Evolutionary conservation across 2,888 invertebrate genomes (phyloP), one percentile per base, ranked within the genome.

Genomic region (Chesias legatella): DNA sequence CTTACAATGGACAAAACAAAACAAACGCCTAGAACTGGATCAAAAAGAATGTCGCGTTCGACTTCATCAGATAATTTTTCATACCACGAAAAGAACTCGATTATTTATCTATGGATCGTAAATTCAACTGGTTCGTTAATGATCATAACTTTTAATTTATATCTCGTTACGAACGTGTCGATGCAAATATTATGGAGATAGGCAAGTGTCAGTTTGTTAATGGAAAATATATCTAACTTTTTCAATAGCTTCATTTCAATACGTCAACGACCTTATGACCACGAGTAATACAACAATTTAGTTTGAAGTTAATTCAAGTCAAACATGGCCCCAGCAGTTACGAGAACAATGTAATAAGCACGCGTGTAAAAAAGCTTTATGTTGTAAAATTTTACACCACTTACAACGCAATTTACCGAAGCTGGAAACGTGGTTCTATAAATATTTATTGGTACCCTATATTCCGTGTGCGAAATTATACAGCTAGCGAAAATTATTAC

Each of bases 101-200:
- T 70, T 73, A 74, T 76, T 76, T 73, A 75, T 78, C 73, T 67
- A 56, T 59, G 62, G 67, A 73, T 76, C 75, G 69, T 80, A 82
- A 79, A 78, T 79, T 74, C 72, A 77, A 75, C 80, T 68, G 68
- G 79, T 79, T 76, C 78, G 77, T 79, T 80, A 80, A 78, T 76
- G 78, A 72, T 73, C 76, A 80, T 77, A 79, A 79, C 73, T 79
- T 74, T 73, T 67, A 79, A 78, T 78, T 75, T 76, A 79, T 78
- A 58, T 63, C 67, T 63, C 56, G 66, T 71, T 67, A 60, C 54
- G 59, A 58, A 68, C 64, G 60, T 66, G 68, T 69, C 62, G 59
- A 69, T 73, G 72, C 67, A 70, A 70, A 73, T 70, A 67, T 68
- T 70, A 55, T 59, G 54, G 56, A 29, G 35, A 49, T 42, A 53